These are phyloP conservation scores for Drosophila incognita DNA, from an alignment of 2,888 invertebrate genomes.

Conservation along the genomic window DNA sequence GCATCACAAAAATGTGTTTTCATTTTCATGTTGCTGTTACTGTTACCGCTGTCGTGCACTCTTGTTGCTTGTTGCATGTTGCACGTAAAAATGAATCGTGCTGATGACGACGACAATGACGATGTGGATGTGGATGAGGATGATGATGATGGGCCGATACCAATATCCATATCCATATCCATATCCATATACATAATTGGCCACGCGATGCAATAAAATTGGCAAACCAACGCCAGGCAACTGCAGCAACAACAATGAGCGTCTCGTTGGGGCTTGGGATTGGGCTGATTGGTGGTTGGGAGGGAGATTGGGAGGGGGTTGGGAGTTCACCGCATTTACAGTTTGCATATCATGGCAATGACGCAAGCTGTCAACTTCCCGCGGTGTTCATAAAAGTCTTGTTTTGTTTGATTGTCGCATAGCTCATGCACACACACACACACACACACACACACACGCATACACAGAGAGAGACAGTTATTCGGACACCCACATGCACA, in stretches of 20 bases:
- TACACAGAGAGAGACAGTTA: slow-evolving; percentile 2
- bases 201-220: slow-evolving; percentile 78
- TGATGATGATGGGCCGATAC: slow-evolving; percentile 53
- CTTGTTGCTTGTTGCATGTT: slow-evolving; percentile 22
- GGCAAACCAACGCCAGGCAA: slow-evolving; percentile 45
- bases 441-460: neutral
- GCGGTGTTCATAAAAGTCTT: slow-evolving; percentile 81
- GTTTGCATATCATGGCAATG: slow-evolving; percentile 76
- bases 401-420: slow-evolving; percentile 73
- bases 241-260: slow-evolving; percentile 18
- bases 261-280: slow-evolving; percentile 10
- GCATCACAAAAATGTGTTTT: slow-evolving; percentile 35
- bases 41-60: slow-evolving; percentile 15
- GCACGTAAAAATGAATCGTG: slow-evolving; percentile 51
- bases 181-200: slow-evolving; percentile 70
- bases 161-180: slow-evolving; percentile 64
- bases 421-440: slow-evolving; percentile 31
- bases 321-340: slow-evolving; percentile 40
- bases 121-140: slow-evolving; percentile 31
- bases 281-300: neutral
- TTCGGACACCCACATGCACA: slow-evolving; percentile 23
- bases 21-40: slow-evolving; percentile 32
- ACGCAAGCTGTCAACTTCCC: slow-evolving; percentile 83
- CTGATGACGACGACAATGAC: slow-evolving; percentile 34
- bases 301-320: neutral